These are phyloP conservation scores for Platycheirus rosarum DNA, from an alignment of 2,888 invertebrate species.

Conservation along the genomic window DNA sequence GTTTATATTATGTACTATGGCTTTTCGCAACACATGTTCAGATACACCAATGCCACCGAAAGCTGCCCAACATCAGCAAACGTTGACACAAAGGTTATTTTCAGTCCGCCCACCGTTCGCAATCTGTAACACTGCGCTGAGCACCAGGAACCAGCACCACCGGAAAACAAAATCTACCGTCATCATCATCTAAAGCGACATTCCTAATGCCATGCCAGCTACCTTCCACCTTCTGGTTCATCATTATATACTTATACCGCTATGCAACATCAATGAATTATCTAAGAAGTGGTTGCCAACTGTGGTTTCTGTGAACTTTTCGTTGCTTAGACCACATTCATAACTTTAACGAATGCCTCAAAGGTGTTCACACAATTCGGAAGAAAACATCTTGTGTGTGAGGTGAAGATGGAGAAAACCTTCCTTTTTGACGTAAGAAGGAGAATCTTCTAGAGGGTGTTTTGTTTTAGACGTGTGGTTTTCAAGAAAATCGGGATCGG, in stretches of 20 bases:
- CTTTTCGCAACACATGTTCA: constrained; percentile 67
- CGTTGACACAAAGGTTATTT: constrained; percentile 45
- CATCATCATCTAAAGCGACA: constrained; percentile 42
- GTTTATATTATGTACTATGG: constrained; percentile 50
- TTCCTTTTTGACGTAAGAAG: too few species aligned
- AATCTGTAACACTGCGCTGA: too few species aligned
- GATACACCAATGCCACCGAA: constrained; percentile 55
- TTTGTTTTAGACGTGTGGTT: too few species aligned
- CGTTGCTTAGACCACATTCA: too few species aligned
- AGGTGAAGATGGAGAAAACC: too few species aligned
- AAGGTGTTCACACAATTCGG: too few species aligned
- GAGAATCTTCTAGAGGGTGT: too few species aligned
- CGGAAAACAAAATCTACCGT: constrained; percentile 32
- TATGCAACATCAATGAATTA: not conserved
- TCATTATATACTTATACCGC: not conserved
- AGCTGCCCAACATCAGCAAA: constrained; percentile 34
- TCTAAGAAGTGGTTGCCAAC: constrained; percentile 2
- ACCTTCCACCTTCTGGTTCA: constrained; percentile 15
- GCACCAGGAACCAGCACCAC: constrained; percentile 26
- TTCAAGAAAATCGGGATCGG: too few species aligned
- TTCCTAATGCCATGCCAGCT: constrained; percentile 36
- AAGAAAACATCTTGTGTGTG: too few species aligned
- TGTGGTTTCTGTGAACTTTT: too few species aligned
- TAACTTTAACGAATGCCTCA: too few species aligned
- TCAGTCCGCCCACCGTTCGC: constrained; percentile 54